phyloP scores from a whole-genome alignment of 1,140 invertebrate species.

The Marisa cornuarietis region DNA sequence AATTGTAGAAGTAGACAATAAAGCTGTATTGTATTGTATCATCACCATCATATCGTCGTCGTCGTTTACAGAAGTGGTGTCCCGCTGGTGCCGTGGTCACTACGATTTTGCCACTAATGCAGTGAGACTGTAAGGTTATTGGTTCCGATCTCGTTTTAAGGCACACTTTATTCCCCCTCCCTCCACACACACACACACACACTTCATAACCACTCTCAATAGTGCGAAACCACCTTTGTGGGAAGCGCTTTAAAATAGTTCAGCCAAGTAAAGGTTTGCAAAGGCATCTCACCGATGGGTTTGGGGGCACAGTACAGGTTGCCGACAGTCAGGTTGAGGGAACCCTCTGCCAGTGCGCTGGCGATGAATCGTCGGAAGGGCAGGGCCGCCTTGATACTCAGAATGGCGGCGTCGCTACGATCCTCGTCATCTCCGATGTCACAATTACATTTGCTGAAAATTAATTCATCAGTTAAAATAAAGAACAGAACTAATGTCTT shows the following conservation, averaged over 20 bases:
- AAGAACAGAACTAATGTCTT: too few species aligned
- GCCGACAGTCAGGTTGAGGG: conserved; percentile 40
- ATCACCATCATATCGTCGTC: too few species aligned
- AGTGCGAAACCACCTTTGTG: not conserved
- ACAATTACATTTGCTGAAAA: conserved; percentile 54
- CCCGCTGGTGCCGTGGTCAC: too few species aligned
- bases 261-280: too few species aligned
- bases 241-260: not conserved
- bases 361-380: conserved; percentile 36
- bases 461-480: too few species aligned
- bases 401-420: conserved; percentile 46
- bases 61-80: too few species aligned
- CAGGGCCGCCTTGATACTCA: conserved; percentile 33
- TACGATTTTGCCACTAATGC: too few species aligned
- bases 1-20: too few species aligned
- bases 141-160: not conserved
- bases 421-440: conserved; percentile 43
- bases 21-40: too few species aligned
- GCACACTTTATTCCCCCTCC: not conserved
- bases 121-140: too few species aligned
- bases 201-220: not conserved
- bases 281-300: conserved; percentile 36
- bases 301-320: conserved; percentile 43
- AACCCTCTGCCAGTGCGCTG: conserved; percentile 3
- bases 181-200: not conserved